Conservation (phyloP, 2,797 vertebrate genomes). For the Hydrolagus colliei region DNA sequence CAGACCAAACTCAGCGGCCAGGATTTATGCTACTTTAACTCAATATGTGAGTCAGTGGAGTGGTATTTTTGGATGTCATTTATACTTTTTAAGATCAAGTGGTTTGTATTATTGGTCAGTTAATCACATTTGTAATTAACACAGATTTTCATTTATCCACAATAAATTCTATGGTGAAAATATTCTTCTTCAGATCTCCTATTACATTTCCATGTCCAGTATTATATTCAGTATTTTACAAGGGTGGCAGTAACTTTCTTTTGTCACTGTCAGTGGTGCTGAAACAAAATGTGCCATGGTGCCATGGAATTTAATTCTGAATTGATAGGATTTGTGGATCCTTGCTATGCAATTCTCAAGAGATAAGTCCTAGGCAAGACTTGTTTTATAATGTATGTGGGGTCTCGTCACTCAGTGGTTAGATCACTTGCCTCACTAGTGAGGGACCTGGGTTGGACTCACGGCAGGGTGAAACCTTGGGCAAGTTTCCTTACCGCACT, state of each 20-base stretch:
- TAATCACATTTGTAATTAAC: slow-evolving; percentile 72
- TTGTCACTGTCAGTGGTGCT: background rate
- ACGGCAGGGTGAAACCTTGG: no score
- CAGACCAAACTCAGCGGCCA: slow-evolving; percentile 51
- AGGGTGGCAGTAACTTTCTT: background rate
- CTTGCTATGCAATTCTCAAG: background rate
- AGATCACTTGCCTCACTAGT: no score
- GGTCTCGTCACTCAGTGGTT: no score
- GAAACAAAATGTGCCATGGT: background rate
- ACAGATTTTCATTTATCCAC: slow-evolving; percentile 35
- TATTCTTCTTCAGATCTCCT: background rate
- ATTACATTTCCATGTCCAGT: no score
- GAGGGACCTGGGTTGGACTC: no score
- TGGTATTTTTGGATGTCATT: slow-evolving; percentile 59
- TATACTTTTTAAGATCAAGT: slow-evolving; percentile 57
- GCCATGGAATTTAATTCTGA: background rate
- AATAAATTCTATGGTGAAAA: background rate
- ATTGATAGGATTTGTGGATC: background rate
- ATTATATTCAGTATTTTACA: background rate
- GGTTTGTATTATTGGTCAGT: slow-evolving; percentile 67
- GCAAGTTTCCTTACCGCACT: no score
- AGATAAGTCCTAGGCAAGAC: background rate
- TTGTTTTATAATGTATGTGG: no score
- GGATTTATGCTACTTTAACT: slow-evolving; percentile 60
- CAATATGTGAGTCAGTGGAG: slow-evolving; percentile 49